A percentile compares a stretch with the other conserved stretches of the same genome.
phyloP scores from a whole-genome alignment of 2,113 vertebrate species.

The Sorex fumeus region DNA sequence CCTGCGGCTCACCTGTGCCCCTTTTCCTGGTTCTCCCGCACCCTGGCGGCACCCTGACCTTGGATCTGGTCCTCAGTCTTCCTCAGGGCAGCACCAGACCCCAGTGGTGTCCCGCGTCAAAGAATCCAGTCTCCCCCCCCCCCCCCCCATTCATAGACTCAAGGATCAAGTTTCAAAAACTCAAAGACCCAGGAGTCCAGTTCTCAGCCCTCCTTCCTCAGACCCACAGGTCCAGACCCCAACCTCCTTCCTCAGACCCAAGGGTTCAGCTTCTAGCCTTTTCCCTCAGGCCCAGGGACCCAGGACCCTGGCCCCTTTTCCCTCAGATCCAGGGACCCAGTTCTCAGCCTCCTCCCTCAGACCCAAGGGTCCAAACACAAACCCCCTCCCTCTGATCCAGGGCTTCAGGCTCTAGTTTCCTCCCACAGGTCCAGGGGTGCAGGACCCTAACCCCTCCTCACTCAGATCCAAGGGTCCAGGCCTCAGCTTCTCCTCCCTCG shows the following conservation, averaged over 20 bases:
- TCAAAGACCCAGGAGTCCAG: neutral
- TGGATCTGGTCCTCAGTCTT: neutral
- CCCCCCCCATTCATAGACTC: neutral
- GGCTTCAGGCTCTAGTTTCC: neutral
- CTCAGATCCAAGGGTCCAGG: neutral
- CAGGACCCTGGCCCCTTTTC: too few relatives aligned
- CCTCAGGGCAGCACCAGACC: neutral
- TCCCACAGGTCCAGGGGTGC: neutral
- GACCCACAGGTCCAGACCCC: neutral
- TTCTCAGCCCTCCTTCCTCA: neutral
- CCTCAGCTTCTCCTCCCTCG: neutral
- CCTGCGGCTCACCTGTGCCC: too few relatives aligned
- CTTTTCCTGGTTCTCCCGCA: neutral
- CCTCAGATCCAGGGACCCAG: too few relatives aligned
- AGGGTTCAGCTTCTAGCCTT: too few relatives aligned
- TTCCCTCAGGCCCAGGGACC: too few relatives aligned
- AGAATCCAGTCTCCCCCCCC: neutral
- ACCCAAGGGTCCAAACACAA: too few relatives aligned
- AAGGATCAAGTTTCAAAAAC: neutral
- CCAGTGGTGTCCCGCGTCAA: neutral
- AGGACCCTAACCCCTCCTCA: neutral
- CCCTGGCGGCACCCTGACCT: neutral
- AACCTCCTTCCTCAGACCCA: neutral
- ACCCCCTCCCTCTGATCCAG: neutral
- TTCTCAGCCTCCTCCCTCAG: neutral